Conservation (phyloP, 2,888 invertebrate genomes). For the Leucoma salicis region DNA sequence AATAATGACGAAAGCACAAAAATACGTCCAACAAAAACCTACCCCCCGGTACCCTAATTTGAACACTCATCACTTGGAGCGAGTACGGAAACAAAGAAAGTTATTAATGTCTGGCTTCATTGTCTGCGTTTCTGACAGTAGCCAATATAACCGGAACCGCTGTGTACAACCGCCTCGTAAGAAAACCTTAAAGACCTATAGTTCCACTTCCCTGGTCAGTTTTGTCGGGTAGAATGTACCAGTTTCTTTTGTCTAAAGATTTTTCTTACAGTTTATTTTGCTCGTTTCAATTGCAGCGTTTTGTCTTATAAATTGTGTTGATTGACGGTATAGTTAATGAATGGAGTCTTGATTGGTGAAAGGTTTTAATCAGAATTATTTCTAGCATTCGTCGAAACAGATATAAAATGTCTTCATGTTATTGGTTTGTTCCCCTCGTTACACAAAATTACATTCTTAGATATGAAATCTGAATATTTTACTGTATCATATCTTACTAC, state of each 20-base stretch:
- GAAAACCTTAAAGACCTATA: slow-evolving; percentile 29
- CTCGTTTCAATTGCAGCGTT: slow-evolving; percentile 52
- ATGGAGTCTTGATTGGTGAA: slow-evolving; percentile 13
- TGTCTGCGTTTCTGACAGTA: slow-evolving; percentile 64
- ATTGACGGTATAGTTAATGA: slow-evolving; percentile 40
- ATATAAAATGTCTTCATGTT: too few relatives aligned
- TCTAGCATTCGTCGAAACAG: neutral
- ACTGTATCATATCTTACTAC: too few relatives aligned
- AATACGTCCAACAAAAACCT: slow-evolving; percentile 33
- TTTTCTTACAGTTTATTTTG: slow-evolving; percentile 55
- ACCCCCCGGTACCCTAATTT: slow-evolving; percentile 35
- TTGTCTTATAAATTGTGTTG: slow-evolving; percentile 52
- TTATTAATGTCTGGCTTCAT: slow-evolving; percentile 76
- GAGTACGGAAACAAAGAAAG: slow-evolving; percentile 70
- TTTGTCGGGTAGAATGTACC: slow-evolving; percentile 63
- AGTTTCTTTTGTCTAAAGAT: slow-evolving; percentile 65
- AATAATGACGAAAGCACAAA: slow-evolving; percentile 29
- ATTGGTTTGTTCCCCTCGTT: too few relatives aligned
- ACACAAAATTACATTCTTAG: too few relatives aligned
- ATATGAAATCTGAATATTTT: too few relatives aligned
- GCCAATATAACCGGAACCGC: slow-evolving; percentile 46
- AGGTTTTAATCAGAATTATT: neutral
- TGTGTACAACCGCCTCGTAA: slow-evolving; percentile 27
- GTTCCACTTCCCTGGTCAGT: slow-evolving; percentile 44
- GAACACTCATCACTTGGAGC: slow-evolving; percentile 48